Evolutionary conservation across 2,797 vertebrate genomes (phyloP), one percentile per base, ranked within the genome.

Genomic region (Sebastes matsubarae): DNA sequence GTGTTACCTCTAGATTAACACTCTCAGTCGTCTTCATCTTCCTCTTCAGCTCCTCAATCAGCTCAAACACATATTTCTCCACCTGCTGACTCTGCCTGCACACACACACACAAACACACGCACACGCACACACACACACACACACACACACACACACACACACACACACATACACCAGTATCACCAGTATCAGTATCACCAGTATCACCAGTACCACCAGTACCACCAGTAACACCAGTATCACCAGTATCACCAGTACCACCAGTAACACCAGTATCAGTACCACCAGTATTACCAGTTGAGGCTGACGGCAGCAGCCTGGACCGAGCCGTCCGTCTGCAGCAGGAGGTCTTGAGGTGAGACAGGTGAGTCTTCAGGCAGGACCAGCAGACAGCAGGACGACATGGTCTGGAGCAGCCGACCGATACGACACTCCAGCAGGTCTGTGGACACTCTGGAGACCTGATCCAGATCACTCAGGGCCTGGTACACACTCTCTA

Each of bases 51-150:
- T 86, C 89, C 46, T 96, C 91, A 24, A 96, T 83, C 85, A 97
- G 88, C 72, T 96, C 96, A 52, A 87, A 94, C 57, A 93, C 88
- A 54, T 87, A 94, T 11, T 46, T 78, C 91, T 97, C 96, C 42
- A 97, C 95, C 89, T 96, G 96, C 74, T 95, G 95, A 87, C 97
- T 97, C 83, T 96, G 95, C 80, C 97, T 97, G 87, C 2, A 70
- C 81, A 22, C 77, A 25, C 24, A 25, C 24, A 25, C 24, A 25
- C 24, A 25, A 2, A 25, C 2, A 25, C 27, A 29, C 5, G 8
- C 7, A 30, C 30, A 30, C 7, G 8, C 2, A 30, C 7, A 30
- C 7, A 30, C 29, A 29, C 6, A 2, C 6, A 29, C 29, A 29
- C 29, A 29, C 29, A 29, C 29, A 29, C 29, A 29, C 29, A n/a